A percentile compares a stretch with the other conserved stretches of the same genome.
Conservation (phyloP, 2,113 vertebrate species). For the Arenaria interpres region DNA sequence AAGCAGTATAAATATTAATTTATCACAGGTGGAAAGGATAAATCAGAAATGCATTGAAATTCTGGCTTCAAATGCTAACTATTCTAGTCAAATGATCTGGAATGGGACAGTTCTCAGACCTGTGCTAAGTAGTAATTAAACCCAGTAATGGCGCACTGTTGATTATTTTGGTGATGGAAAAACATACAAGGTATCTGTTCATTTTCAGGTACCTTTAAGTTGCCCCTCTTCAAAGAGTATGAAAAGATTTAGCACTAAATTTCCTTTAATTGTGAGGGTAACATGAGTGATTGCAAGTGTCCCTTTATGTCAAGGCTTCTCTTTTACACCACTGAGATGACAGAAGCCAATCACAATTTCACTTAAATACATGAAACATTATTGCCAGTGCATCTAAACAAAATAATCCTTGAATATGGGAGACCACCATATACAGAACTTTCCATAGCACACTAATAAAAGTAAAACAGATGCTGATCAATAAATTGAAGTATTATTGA, state of each 20-base stretch:
- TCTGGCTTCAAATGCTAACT: not conserved
- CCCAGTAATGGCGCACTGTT: fast-evolving
- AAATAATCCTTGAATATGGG: not conserved
- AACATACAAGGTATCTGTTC: not conserved
- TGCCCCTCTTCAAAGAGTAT: not conserved
- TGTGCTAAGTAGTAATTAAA: not conserved
- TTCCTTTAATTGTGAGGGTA: not conserved
- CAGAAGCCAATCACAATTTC: not conserved
- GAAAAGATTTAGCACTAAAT: not conserved
- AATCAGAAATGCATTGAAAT: not conserved
- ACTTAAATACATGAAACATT: not conserved
- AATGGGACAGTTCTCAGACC: not conserved
- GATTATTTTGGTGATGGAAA: not conserved
- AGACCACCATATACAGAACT: not conserved
- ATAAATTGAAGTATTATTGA: not conserved
- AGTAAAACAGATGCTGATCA: not conserved
- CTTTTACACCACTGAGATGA: not conserved
- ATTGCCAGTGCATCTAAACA: not conserved
- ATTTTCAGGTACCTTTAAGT: not conserved
- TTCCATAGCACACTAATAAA: not conserved
- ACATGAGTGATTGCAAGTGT: not conserved
- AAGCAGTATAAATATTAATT: not conserved
- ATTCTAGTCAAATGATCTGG: not conserved
- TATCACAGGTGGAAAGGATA: not conserved
- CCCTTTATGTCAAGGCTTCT: not conserved